These are phyloP conservation scores for Acarapis woodi DNA, from an alignment of 1,140 invertebrate species.

Conservation along the genomic window DNA sequence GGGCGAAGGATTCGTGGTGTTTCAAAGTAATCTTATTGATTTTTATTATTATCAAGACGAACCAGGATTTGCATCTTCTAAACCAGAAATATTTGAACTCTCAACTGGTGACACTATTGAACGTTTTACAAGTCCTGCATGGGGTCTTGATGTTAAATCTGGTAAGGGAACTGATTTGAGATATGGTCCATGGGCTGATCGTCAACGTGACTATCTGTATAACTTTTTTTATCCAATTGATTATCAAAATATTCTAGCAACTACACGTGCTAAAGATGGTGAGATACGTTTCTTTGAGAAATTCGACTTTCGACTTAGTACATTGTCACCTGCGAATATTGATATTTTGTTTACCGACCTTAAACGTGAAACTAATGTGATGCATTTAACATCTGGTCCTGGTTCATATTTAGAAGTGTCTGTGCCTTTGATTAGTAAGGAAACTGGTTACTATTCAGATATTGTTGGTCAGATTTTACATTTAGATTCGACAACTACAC, in stretches of 20 bases:
- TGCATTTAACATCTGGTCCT: conserved; percentile 69
- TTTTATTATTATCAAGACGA: conserved; percentile 91
- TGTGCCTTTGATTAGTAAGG: conserved; percentile 64
- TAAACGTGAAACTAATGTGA: conserved; percentile 70
- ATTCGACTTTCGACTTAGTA: conserved; percentile 69
- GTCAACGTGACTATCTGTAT: conserved; percentile 75
- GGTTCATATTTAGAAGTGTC: conserved; percentile 82
- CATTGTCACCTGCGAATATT: conserved; percentile 64
- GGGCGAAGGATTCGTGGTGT: conserved; percentile 88
- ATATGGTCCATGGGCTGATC: conserved; percentile 91
- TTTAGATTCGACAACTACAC: conserved; percentile 71
- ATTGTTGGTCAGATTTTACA: conserved; percentile 72
- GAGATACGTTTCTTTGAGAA: conserved; percentile 58
- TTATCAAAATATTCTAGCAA: conserved; percentile 16
- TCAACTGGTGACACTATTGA: conserved; percentile 66
- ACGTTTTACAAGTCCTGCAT: conserved; percentile 62
- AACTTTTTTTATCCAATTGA: conserved; percentile 67
- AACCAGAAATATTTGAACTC: conserved; percentile 57
- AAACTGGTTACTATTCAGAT: conserved; percentile 58
- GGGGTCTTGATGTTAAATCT: conserved; percentile 83
- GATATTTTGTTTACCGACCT: conserved; percentile 88
- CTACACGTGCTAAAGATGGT: conserved; percentile 37
- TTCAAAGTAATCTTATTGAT: conserved; percentile 78
- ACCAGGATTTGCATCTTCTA: conserved; percentile 54
- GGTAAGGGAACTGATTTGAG: conserved; percentile 89